These are phyloP conservation scores for Trichosurus vulpecula DNA, from an alignment of 2,797 vertebrate species.

Conservation along the genomic window DNA sequence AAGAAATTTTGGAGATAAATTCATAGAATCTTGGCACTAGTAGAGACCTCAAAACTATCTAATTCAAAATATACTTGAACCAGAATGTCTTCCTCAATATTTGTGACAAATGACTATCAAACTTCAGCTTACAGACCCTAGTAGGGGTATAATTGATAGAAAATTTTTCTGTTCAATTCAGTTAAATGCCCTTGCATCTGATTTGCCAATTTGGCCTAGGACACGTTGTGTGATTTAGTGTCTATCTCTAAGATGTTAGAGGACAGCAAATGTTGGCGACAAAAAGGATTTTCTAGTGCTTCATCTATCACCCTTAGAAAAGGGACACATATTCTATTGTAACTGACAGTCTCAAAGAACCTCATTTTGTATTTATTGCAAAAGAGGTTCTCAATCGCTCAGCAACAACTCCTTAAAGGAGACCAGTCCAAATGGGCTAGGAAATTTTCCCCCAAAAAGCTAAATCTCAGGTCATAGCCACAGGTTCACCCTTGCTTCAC, in stretches of 20 bases:
- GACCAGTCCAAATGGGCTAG: slow-evolving; percentile 50
- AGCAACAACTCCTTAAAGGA: slow-evolving; percentile 60
- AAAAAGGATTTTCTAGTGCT: background rate
- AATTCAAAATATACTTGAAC: background rate
- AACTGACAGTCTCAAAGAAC: slow-evolving; percentile 49
- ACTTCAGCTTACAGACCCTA: background rate
- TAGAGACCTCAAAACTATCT: background rate
- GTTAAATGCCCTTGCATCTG: background rate
- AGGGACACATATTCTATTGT: background rate
- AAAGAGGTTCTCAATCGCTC: slow-evolving; percentile 56
- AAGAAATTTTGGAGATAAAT: background rate
- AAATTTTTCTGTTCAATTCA: background rate
- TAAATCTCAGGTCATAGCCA: slow-evolving; percentile 56
- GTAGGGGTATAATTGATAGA: background rate
- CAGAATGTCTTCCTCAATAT: background rate
- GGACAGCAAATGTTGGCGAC: background rate
- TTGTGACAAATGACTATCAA: background rate
- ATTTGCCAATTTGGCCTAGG: background rate
- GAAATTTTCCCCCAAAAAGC: slow-evolving; percentile 47
- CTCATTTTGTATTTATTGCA: slow-evolving; percentile 60
- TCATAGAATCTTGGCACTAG: background rate
- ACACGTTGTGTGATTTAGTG: background rate
- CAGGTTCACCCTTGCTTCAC: slow-evolving; percentile 26
- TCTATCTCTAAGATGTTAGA: background rate
- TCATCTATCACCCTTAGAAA: slow-evolving; percentile 28